Evolutionary conservation across 2,113 vertebrate genomes (phyloP).

Genomic region (human (Homo sapiens)): GRCh38 chrX:106731501-106732000

Average conservation of each 20-base stretch:
- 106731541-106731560: neutral
- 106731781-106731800: slow-evolving; percentile 40
- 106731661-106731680: slow-evolving; percentile 44
- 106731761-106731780: neutral
- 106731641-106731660: neutral
- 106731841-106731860: neutral
- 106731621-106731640: neutral
- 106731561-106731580: neutral
- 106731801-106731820: slow-evolving; percentile 14
- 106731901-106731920: neutral
- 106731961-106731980: neutral
- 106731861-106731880: slow-evolving; percentile 36
- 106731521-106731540: neutral
- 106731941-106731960: neutral
- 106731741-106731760: slow-evolving; percentile 6
- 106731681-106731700: neutral
- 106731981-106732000: neutral
- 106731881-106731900: slow-evolving; percentile 15
- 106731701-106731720: neutral
- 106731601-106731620: neutral
- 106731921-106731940: neutral
- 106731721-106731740: neutral
- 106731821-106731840: slow-evolving; percentile 31
- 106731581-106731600: neutral
- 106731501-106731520: neutral